Evolutionary conservation across 2,113 vertebrate species (phyloP).

Genomic region (Sprattus sprattus): DNA sequence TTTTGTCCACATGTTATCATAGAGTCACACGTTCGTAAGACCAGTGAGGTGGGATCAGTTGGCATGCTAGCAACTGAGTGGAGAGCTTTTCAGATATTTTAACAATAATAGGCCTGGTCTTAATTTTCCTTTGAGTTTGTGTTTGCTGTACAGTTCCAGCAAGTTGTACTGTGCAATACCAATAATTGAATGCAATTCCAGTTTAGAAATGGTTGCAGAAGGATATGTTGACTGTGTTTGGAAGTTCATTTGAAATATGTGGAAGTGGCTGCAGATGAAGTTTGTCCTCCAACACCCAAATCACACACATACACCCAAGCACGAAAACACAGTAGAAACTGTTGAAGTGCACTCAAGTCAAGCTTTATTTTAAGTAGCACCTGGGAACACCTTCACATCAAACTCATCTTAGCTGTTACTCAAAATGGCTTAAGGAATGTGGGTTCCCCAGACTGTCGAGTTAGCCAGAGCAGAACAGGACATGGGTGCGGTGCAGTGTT

Average conservation of each 20-base stretch:
- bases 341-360: constrained; percentile 60
- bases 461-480: constrained; percentile 25
- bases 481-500: constrained; percentile 8
- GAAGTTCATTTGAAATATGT: no score
- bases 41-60: no score
- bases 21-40: no score
- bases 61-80: no score
- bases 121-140: no score
- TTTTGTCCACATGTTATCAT: no score
- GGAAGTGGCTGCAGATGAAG: neutral
- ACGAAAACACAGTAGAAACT: neutral
- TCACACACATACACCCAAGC: neutral
- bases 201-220: no score
- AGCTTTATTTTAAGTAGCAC: constrained; percentile 71
- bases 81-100: no score
- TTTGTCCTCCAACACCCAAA: constrained; percentile 23
- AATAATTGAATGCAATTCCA: neutral
- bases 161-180: no score
- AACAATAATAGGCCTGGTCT: no score
- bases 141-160: no score
- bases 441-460: constrained; percentile 20
- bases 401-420: constrained; percentile 45
- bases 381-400: constrained; percentile 51
- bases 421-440: constrained; percentile 24
- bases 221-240: no score